Conservation (phyloP, 2,888 invertebrate species). For the Julus scandinavius region DNA sequence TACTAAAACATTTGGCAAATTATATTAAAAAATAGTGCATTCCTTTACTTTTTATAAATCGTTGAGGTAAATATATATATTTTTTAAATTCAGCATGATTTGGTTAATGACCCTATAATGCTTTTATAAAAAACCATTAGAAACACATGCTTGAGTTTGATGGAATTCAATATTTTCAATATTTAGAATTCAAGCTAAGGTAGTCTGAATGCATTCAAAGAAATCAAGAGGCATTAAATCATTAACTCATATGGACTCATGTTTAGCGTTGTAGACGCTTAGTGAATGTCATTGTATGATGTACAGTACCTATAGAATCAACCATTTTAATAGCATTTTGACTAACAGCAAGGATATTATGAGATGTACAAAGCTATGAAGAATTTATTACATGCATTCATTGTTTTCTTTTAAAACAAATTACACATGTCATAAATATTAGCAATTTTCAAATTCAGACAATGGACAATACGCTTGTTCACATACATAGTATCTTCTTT, state of each 20-base stretch:
- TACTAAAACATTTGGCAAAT: no score
- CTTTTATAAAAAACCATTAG: not conserved
- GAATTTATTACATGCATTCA: not conserved
- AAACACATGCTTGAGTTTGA: not conserved
- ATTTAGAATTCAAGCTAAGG: not conserved
- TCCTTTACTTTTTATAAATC: no score
- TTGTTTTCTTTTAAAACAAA: not conserved
- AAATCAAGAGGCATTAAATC: not conserved
- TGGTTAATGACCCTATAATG: no score
- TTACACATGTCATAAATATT: not conserved
- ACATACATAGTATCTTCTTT: not conserved
- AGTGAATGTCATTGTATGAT: no score
- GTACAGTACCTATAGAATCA: not conserved
- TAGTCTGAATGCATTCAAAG: not conserved
- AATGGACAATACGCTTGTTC: not conserved
- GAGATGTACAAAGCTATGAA: not conserved
- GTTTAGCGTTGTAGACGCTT: not conserved
- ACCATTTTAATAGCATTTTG: no score
- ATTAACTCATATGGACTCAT: not conserved
- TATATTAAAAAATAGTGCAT: no score
- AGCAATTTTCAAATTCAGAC: not conserved
- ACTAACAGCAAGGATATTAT: no score
- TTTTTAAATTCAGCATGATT: no score
- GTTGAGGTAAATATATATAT: no score
- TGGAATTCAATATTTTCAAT: not conserved